Conservation (phyloP, 2,888 invertebrate genomes). For the Phyto melanocephala region DNA sequence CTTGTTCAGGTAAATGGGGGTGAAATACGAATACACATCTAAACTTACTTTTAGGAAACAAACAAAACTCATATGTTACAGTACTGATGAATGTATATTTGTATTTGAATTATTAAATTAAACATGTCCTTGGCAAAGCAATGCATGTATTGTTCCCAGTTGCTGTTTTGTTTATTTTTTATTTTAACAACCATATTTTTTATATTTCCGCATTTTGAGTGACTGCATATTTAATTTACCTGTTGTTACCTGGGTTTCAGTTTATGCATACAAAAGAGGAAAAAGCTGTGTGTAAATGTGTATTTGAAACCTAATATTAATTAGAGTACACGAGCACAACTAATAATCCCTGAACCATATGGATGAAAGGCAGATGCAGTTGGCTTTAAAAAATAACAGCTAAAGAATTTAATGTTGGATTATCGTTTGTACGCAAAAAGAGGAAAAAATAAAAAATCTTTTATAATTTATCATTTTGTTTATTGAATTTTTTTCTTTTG, state of each 20-base stretch:
- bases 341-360: not conserved
- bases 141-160: not conserved
- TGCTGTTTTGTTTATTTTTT: not conserved
- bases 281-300: constrained; percentile 7
- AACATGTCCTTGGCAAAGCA: constrained; percentile 29
- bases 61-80: too few relatives aligned
- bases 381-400: not conserved
- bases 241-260: constrained; percentile 40
- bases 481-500: constrained; percentile 51
- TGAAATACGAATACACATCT: too few relatives aligned
- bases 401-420: constrained; percentile 7
- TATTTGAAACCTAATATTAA: constrained; percentile 21
- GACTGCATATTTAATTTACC: constrained; percentile 45
- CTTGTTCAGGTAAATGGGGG: not conserved
- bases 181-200: not conserved
- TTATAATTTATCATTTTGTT: constrained; percentile 57
- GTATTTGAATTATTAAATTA: not conserved
- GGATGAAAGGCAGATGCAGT: too few relatives aligned
- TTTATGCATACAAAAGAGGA: constrained; percentile 18
- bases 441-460: constrained; percentile 24
- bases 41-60: too few relatives aligned
- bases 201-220: constrained; percentile 27
- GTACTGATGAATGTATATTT: too few relatives aligned
- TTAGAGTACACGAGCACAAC: not conserved
- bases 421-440: not conserved